phyloP scores from a whole-genome alignment of 2,797 vertebrate species.

The Setipinna tenuifilis region DNA sequence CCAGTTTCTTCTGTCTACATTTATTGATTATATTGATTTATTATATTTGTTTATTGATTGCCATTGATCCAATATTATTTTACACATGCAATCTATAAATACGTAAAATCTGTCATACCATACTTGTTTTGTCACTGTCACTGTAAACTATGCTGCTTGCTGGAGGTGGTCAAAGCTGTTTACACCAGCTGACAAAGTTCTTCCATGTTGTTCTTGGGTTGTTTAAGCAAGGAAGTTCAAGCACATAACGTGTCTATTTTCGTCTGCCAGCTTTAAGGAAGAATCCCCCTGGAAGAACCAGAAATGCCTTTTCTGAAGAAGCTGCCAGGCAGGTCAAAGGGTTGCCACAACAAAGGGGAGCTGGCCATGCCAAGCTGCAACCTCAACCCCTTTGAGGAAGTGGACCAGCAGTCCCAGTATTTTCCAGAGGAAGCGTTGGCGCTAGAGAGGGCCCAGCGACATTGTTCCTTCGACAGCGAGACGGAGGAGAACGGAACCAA shows the following conservation, averaged over 20 bases:
- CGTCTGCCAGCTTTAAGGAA: constrained; percentile 61
- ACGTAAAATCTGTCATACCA: not conserved
- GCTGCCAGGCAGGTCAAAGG: constrained; percentile 76
- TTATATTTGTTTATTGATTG: too few species aligned
- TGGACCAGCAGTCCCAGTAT: constrained; percentile 60
- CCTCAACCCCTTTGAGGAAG: constrained; percentile 79
- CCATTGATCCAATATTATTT: too few species aligned
- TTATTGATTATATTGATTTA: too few species aligned
- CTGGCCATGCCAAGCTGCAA: constrained; percentile 71
- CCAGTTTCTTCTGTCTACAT: too few species aligned
- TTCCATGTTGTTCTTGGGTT: constrained; percentile 19
- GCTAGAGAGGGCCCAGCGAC: constrained; percentile 53
- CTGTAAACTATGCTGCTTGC: not conserved
- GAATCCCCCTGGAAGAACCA: constrained; percentile 9
- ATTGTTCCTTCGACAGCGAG: constrained; percentile 70
- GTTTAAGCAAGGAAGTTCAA: constrained; percentile 10
- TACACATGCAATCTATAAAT: too few species aligned
- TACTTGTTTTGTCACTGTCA: not conserved
- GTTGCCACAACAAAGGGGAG: constrained; percentile 69
- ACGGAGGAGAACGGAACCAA: constrained; percentile 77
- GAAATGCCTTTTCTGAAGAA: constrained; percentile 81
- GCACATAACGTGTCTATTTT: constrained; percentile 12
- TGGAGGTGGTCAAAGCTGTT: constrained; percentile 1
- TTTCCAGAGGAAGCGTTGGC: constrained; percentile 57
- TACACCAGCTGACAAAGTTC: not conserved